Conservation (phyloP, 1,140 invertebrate species). For the Drosophila mauritiana region DNA sequence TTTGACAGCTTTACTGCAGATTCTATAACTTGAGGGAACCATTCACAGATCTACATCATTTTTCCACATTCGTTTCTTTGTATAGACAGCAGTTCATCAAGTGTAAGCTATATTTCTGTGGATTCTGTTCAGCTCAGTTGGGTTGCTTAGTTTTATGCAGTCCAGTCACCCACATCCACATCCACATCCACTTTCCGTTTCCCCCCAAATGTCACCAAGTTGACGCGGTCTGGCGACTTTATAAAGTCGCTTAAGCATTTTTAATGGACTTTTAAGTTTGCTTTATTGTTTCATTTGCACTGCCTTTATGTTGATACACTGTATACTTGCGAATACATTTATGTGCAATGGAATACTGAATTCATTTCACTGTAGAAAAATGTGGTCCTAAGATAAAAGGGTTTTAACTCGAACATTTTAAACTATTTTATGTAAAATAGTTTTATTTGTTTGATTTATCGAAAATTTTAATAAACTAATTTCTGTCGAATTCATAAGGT, state of each 20-base stretch:
- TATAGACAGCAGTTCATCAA: constrained; percentile 15
- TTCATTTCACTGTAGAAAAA: not conserved
- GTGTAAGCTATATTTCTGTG: constrained; percentile 41
- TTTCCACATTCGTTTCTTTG: not conserved
- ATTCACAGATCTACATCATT: not conserved
- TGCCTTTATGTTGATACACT: constrained; percentile 34
- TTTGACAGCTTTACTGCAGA: not conserved
- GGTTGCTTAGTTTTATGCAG: constrained; percentile 26
- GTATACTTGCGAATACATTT: constrained; percentile 10
- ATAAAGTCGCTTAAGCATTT: constrained; percentile 75
- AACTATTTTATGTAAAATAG: no score
- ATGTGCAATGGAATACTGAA: not conserved
- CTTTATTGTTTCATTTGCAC: constrained; percentile 64
- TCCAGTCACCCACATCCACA: constrained; percentile 28
- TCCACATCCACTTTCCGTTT: constrained; percentile 3
- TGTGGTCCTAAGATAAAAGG: no score
- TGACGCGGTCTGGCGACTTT: constrained; percentile 67
- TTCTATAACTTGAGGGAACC: not conserved
- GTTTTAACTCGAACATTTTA: no score
- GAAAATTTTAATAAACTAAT: no score
- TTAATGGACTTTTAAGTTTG: constrained; percentile 82
- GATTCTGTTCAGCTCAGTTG: constrained; percentile 33
- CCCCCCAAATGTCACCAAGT: constrained; percentile 46
- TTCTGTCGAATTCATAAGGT: no score
- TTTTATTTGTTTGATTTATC: no score